Conservation (phyloP, 2,113 vertebrate genomes). For the Solea senegalensis region DNA sequence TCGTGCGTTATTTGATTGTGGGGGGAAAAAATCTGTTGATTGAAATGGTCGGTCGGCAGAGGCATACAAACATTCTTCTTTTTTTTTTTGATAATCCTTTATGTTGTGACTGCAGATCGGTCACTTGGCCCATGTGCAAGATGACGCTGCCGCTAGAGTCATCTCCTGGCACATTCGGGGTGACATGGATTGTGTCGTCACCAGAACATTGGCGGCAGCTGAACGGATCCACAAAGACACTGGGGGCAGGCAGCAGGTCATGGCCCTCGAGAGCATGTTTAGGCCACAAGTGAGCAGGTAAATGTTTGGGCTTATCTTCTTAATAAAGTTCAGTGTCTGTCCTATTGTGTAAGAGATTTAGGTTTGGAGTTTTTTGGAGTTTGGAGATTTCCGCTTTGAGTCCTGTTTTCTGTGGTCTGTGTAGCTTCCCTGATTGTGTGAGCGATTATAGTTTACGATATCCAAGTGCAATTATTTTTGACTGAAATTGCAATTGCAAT, state of each 20-base stretch:
- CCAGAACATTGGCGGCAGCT: constrained; percentile 85
- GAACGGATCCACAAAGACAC: constrained; percentile 84
- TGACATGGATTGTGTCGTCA: constrained; percentile 95
- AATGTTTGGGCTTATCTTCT: accelerated
- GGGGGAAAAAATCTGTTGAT: too few relatives aligned
- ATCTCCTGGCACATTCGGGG: constrained; percentile 93
- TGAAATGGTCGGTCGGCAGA: too few relatives aligned
- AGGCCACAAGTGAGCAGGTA: constrained; percentile 83
- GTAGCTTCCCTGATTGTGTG: constrained; percentile 4
- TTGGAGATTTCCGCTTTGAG: not conserved
- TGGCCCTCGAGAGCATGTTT: constrained; percentile 88
- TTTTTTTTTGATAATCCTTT: not conserved
- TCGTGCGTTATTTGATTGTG: too few relatives aligned
- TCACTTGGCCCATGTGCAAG: constrained; percentile 88
- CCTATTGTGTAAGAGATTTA: not conserved
- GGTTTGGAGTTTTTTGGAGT: not conserved
- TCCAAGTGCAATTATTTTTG: too few relatives aligned
- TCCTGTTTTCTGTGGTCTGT: not conserved
- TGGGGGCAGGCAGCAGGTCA: constrained; percentile 87
- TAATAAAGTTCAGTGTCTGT: not conserved
- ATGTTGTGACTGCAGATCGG: constrained; percentile 82
- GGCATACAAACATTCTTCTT: too few relatives aligned
- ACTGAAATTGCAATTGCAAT: too few relatives aligned
- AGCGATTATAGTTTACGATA: constrained; percentile 27
- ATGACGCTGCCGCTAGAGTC: constrained; percentile 86